phyloP scores from a whole-genome alignment of 2,797 vertebrate species.

The Gadopsis bispinosus region DNA sequence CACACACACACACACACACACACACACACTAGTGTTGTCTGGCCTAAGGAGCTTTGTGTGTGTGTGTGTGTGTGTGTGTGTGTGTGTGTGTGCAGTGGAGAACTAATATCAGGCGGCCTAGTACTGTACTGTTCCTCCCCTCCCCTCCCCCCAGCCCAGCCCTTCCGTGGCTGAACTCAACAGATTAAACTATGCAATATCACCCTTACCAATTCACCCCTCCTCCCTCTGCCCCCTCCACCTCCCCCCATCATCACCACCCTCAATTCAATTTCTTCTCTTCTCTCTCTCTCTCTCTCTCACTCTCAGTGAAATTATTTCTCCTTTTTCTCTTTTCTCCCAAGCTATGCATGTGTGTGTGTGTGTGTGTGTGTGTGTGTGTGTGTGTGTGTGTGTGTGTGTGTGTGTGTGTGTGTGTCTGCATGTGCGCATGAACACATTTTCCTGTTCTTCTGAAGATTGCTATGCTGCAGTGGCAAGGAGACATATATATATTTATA shows the following conservation, averaged over 20 bases:
- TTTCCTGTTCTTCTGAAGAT: constrained; percentile 69
- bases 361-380: too few species aligned
- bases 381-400: constrained; percentile 25
- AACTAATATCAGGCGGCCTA: constrained; percentile 71
- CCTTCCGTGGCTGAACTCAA: constrained; percentile 79
- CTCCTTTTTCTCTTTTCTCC: constrained; percentile 67
- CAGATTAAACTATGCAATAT: constrained; percentile 89
- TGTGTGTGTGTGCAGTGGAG: constrained; percentile 33
- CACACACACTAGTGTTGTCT: constrained; percentile 32
- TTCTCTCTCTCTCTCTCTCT: constrained; percentile 52
- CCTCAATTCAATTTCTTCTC: constrained; percentile 80
- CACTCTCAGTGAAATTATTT: constrained; percentile 80
- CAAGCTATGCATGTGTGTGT: constrained; percentile 39
- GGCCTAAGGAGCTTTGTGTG: constrained; percentile 42
- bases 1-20: constrained; percentile 24
- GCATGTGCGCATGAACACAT: constrained; percentile 45
- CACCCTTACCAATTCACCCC: constrained; percentile 81
- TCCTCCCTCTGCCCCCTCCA: constrained; percentile 26
- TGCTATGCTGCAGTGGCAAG: constrained; percentile 57
- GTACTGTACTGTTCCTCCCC: constrained; percentile 69
- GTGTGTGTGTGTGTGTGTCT: constrained; percentile 43
- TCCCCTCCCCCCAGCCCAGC: constrained; percentile 72
- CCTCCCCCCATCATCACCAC: constrained; percentile 57
- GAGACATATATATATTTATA: constrained; percentile 16
- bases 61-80: constrained; percentile 3